phyloP scores from a whole-genome alignment of 2,797 vertebrate genomes.

The Chromobotia macracanthus region DNA sequence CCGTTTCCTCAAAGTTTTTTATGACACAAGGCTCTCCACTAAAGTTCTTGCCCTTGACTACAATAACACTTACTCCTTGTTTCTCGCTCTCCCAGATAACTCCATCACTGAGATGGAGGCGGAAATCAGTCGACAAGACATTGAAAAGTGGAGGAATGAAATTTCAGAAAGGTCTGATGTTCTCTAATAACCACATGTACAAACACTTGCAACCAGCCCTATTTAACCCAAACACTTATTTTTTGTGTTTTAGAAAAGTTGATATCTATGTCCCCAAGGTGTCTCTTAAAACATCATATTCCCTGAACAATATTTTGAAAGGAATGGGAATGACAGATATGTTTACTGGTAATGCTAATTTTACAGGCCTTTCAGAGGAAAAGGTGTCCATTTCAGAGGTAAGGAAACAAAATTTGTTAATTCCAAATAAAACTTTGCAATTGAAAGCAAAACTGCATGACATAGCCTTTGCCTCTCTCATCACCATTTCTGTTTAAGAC shows the following conservation, averaged over 20 bases:
- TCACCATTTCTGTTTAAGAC: too few relatives aligned
- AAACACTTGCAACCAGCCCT: too few relatives aligned
- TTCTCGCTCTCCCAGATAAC: slow-evolving; percentile 71
- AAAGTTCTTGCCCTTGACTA: slow-evolving; percentile 73
- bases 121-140: slow-evolving; percentile 54
- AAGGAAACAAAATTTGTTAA: slow-evolving; percentile 26
- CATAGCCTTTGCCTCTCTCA: too few relatives aligned
- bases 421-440: not conserved
- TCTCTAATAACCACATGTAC: too few relatives aligned
- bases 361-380: slow-evolving; percentile 71
- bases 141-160: slow-evolving; percentile 74
- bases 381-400: slow-evolving; percentile 71
- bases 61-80: slow-evolving; percentile 72
- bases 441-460: not conserved
- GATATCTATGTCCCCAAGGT: slow-evolving; percentile 73
- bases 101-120: slow-evolving; percentile 69
- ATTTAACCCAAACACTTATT: not conserved
- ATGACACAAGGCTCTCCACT: slow-evolving; percentile 66
- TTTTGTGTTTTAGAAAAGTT: slow-evolving; percentile 56
- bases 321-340: slow-evolving; percentile 77
- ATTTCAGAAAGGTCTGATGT: slow-evolving; percentile 60
- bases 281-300: slow-evolving; percentile 74
- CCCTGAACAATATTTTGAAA: slow-evolving; percentile 66
- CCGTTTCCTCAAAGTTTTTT: slow-evolving; percentile 39
- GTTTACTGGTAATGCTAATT: slow-evolving; percentile 68